Percentiles rank a stretch among this genome's conserved stretches.
Evolutionary conservation across 2,113 vertebrate genomes (phyloP).

Genomic region (Himantopus leucocephalus): DNA sequence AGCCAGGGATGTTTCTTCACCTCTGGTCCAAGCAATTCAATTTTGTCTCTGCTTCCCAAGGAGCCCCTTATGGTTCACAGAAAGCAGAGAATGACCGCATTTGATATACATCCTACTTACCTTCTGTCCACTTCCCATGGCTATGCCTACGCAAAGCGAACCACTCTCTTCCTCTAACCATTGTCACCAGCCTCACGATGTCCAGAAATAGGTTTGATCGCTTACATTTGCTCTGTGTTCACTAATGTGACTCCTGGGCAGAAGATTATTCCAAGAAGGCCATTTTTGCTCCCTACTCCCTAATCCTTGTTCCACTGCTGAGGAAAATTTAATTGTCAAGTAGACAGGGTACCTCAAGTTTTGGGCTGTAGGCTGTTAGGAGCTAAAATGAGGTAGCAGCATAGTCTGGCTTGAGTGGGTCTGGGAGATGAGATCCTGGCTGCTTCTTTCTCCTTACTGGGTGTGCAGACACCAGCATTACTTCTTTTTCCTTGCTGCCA

Average conservation of each 20-base stretch:
- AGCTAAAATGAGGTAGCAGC: neutral
- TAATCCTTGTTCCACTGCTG: neutral
- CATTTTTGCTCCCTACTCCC: neutral
- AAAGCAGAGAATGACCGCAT: neutral
- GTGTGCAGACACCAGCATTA: neutral
- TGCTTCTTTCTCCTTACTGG: conserved; percentile 1
- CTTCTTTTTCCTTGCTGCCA: conserved; percentile 49
- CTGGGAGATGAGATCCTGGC: neutral
- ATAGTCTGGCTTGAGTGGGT: neutral
- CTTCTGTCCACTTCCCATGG: neutral
- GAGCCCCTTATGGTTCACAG: neutral
- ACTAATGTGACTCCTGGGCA: neutral
- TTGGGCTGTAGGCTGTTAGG: neutral
- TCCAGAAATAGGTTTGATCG: neutral
- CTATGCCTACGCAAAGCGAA: neutral
- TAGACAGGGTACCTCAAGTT: neutral
- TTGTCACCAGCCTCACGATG: neutral
- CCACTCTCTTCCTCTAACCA: neutral
- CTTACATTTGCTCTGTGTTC: neutral
- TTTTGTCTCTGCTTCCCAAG: neutral
- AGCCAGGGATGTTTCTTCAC: neutral
- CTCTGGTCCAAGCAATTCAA: neutral
- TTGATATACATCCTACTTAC: neutral
- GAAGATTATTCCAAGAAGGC: neutral
- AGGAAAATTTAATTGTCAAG: neutral